phyloP scores from a whole-genome alignment of 2,797 vertebrate species.

The Sternarchorhynchus goeldii region DNA sequence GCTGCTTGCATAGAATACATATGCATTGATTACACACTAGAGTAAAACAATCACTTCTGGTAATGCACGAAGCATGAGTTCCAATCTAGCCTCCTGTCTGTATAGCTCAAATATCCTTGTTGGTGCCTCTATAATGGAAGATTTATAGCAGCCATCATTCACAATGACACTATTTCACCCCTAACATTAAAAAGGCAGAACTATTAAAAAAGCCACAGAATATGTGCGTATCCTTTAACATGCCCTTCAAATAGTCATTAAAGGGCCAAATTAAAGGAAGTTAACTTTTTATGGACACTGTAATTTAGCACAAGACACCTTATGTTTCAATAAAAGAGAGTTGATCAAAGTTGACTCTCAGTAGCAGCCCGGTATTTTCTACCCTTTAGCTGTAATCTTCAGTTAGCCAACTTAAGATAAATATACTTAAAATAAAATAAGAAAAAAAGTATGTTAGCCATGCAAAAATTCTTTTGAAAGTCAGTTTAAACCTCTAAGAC shows the following conservation, averaged over 20 bases:
- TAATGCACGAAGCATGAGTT: not conserved
- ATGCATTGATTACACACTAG: constrained; percentile 11
- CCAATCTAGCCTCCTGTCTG: constrained; percentile 7
- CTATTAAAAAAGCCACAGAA: constrained; percentile 54
- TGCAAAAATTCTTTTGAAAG: constrained; percentile 6
- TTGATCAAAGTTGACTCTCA: constrained; percentile 28
- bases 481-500: not conserved
- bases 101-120: constrained; percentile 19
- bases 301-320: constrained; percentile 55
- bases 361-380: not conserved
- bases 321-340: constrained; percentile 42
- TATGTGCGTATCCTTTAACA: constrained; percentile 45
- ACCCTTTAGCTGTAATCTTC: constrained; percentile 15
- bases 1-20: constrained; percentile 22
- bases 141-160: constrained; percentile 45
- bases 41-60: constrained; percentile 13
- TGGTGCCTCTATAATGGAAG: constrained; percentile 13
- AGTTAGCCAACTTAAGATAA: constrained; percentile 1
- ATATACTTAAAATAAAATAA: not conserved
- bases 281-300: constrained; percentile 52
- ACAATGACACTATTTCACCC: constrained; percentile 36
- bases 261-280: constrained; percentile 55
- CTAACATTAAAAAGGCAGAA: constrained; percentile 45
- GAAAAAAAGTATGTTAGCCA: not conserved
- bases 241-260: constrained; percentile 55